Base-by-base conservation (phyloP, 2,113 vertebrate genomes). In the Panurus biarmicus region DNA sequence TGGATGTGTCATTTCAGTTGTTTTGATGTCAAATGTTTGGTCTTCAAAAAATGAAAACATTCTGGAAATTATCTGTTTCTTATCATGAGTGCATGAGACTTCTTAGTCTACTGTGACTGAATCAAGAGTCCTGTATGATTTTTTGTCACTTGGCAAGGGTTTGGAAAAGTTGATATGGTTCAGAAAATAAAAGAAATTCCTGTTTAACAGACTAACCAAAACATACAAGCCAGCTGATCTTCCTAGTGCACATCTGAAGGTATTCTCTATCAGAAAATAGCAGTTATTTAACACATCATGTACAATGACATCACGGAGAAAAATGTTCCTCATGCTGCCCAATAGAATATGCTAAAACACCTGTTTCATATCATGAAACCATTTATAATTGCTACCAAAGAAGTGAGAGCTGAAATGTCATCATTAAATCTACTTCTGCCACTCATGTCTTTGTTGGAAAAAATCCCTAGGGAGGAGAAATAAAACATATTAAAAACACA, bases 301-400 rank as follows among this genome's bases (percentile, higher is more conserved):
- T 90, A 61, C 89, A 56, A 48, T 50, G 89, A 93, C 75, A 64
- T 85, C 21, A 70, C 83, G 87, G 85, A 96, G 40, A n/a, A 91
- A 87, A 92, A 61, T 73, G 31, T 71, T 90, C 60, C 67, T 94
- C 6, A 1, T 35, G 54, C 78, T 85, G 86, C 91, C 92, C 91
- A 87, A 75, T n/a, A 67, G 79, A 90, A 91, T 88, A 77, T 86
- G 75, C 35, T 88, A 84, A 36, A 93, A 90, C 79, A 93, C 90
- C 95, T 95, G 86, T 66, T 96, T 95, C 64, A 23, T 85, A 85
- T 84, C 74, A 94, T 65, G 84, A 96, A 93, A 87, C 64, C 44
- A 51, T 91, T 94, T 82, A 57, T 75, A 95, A 94, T 94, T 92
- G 48, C 80, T 75, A 83, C 69, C 75, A 74, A 88, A 88, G 67